Evolutionary conservation across 30 jellyfish, hydroid and myxozoan species (phyloP).

Genomic region (Nemopilema nomurai): DNA sequence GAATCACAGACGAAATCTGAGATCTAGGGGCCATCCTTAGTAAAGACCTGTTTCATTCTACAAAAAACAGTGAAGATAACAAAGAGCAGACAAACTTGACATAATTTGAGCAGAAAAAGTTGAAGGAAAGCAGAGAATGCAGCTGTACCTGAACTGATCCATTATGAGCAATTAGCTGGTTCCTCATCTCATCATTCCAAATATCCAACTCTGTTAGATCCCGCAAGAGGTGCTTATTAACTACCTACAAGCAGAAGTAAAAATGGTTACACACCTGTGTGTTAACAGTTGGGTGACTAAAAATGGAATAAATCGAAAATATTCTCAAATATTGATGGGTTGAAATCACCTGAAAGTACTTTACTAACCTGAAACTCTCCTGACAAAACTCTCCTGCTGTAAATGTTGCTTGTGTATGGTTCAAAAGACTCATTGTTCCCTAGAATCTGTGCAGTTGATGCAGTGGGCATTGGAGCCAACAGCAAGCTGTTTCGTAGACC

Average conservation of each 20-base stretch:
- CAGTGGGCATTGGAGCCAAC: slow-evolving; percentile 99
- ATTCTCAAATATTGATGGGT: too few relatives aligned
- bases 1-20: too few relatives aligned
- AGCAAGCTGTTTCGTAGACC: slow-evolving; percentile 96
- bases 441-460: slow-evolving; percentile 98
- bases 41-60: too few relatives aligned
- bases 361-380: slow-evolving; percentile 98
- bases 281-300: not conserved
- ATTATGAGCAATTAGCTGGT: slow-evolving; percentile 94
- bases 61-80: too few relatives aligned
- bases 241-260: slow-evolving; percentile 83
- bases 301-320: too few relatives aligned
- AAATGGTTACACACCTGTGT: not conserved
- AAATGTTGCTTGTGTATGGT: slow-evolving; percentile 98
- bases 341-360: too few relatives aligned
- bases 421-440: slow-evolving; percentile 99
- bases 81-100: too few relatives aligned
- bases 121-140: not conserved
- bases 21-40: too few relatives aligned
- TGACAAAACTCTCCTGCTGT: slow-evolving; percentile 97
- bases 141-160: slow-evolving; percentile 99
- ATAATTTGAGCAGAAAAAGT: not conserved
- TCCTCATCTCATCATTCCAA: slow-evolving; percentile 97
- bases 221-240: slow-evolving; percentile 88
- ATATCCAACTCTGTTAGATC: slow-evolving; percentile 87